Conservation (phyloP, 2,113 vertebrate species). For the Puffinus mauretanicus region DNA sequence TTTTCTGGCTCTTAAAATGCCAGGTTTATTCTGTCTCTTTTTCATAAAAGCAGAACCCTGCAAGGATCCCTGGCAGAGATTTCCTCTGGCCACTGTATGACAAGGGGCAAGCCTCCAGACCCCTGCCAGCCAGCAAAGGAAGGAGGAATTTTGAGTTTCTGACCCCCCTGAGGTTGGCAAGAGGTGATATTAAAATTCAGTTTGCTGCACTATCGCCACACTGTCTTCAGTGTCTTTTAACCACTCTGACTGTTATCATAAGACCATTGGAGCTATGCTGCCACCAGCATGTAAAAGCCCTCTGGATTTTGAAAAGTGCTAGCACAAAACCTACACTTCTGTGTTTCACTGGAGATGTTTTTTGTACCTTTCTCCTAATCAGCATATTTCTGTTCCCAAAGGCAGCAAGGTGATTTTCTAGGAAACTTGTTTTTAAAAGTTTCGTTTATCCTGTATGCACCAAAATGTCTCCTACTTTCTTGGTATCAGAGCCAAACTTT, state of each 20-base stretch:
- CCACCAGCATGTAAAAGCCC: not conserved
- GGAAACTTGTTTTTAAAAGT: slow-evolving; percentile 53
- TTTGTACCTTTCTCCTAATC: slow-evolving; percentile 38
- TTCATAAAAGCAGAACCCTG: not conserved
- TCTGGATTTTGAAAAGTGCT: not conserved
- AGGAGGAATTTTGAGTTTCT: slow-evolving; percentile 36
- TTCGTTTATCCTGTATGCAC: slow-evolving; percentile 41
- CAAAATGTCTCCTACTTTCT: slow-evolving; percentile 35
- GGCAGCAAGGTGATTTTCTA: slow-evolving; percentile 41
- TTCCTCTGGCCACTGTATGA: not conserved
- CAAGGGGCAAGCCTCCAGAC: not conserved
- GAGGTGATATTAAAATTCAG: not conserved
- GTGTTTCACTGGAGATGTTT: slow-evolving; percentile 16
- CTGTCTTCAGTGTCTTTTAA: not conserved
- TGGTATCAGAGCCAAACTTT: slow-evolving; percentile 44
- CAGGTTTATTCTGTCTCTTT: not conserved
- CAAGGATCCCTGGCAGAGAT: not conserved
- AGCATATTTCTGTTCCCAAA: slow-evolving; percentile 30
- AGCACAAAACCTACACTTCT: not conserved
- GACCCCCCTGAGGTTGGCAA: not conserved
- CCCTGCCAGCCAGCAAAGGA: not conserved
- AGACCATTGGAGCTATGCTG: not conserved
- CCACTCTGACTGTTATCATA: not conserved
- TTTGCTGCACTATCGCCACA: not conserved
- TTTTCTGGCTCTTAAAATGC: slow-evolving; percentile 57